Evolutionary conservation across 1,140 invertebrate genomes (phyloP).

Genomic region (Lucilia cuprina): DNA sequence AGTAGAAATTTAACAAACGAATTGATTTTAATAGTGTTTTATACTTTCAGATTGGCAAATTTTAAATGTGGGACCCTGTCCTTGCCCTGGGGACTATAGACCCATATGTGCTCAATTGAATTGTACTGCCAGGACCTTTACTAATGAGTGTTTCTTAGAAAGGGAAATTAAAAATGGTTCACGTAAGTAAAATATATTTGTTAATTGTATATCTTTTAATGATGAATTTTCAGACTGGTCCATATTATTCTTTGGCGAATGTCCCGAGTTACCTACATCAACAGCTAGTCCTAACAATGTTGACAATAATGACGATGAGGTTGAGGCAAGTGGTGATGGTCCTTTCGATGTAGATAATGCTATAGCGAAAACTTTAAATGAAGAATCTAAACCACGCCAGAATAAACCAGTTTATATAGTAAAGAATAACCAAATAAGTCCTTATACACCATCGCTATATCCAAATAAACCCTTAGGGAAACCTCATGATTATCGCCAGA

Average conservation of each 20-base stretch:
- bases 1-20: neutral
- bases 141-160: constrained; percentile 20
- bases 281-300: neutral
- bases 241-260: constrained; percentile 13
- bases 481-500: too few relatives aligned
- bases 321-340: neutral
- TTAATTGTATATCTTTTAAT: neutral
- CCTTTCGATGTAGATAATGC: neutral
- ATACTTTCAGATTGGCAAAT: constrained; percentile 35
- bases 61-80: constrained; percentile 29
- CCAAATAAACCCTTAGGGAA: neutral
- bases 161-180: neutral
- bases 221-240: neutral
- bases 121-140: neutral
- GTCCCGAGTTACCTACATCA: neutral
- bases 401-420: neutral
- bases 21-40: neutral
- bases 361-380: neutral
- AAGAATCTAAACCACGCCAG: neutral
- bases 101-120: constrained; percentile 23
- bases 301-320: neutral
- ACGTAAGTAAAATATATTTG: constrained; percentile 10
- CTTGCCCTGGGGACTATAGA: neutral
- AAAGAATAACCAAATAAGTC: neutral
- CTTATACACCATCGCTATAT: neutral